These are phyloP conservation scores for Boulengeromyrus knoepffleri DNA, from an alignment of 2,113 vertebrate genomes.

Conservation along the genomic window DNA sequence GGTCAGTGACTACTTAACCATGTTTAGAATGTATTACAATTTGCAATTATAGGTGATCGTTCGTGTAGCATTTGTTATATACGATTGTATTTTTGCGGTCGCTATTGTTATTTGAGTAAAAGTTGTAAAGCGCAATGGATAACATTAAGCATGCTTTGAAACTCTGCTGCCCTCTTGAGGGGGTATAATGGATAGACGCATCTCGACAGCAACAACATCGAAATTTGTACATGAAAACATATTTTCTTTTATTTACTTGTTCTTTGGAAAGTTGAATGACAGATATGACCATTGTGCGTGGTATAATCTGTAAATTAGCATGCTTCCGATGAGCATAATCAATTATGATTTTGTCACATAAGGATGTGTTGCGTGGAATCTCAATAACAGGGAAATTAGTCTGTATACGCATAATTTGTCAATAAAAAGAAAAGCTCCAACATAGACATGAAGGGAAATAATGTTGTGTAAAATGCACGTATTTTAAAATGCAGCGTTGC, in stretches of 20 bases:
- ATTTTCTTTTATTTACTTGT: background rate
- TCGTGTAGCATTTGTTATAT: background rate
- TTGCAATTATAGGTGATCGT: background rate
- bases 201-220: background rate
- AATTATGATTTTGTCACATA: background rate
- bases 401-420: background rate
- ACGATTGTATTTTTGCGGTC: background rate
- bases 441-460: background rate
- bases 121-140: background rate
- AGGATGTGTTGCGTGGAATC: background rate
- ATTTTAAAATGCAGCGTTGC: background rate
- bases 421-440: background rate
- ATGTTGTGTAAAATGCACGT: background rate
- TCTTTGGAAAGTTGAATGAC: background rate
- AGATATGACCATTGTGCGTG: background rate
- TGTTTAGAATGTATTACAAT: background rate
- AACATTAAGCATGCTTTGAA: constrained; percentile 11
- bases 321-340: background rate
- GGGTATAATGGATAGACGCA: constrained; percentile 63
- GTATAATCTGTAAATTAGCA: background rate
- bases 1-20: background rate
- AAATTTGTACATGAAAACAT: background rate
- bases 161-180: constrained; percentile 58
- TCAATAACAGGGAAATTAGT: background rate
- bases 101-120: background rate